Evolutionary conservation across 64 coral and sea anemone genomes (phyloP), one percentile per base, ranked within the genome.

Genomic region (Platygyra sinensis): DNA sequence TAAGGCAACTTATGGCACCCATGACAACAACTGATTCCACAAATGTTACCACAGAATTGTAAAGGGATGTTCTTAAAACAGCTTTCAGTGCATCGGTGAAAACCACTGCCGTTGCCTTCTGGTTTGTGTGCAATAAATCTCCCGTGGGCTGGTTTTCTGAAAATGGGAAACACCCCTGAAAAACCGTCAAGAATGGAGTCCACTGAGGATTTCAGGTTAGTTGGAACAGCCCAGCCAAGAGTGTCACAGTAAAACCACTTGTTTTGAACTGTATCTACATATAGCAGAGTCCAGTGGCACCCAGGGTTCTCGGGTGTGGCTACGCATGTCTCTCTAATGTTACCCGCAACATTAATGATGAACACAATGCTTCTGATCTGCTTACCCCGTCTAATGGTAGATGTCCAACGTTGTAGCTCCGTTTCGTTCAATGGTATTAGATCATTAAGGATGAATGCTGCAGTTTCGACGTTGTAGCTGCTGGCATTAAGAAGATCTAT

Each of bases 221-320:
- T 7, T 36, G 89, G 89, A 60, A 18, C 27, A 71, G 16, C 51
- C 89, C 89, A 90, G 63, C 49, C 77, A 67, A 90, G 78, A 10
- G 78, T 82, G 72, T 90, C 78, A 8, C 89, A 90, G 38, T 74
- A 90, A 31, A 73, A 73, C 89, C 89, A 80, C 20, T 54, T 0
- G 27, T 90, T 90, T 73, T 72, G 9, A 22, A 54, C 5, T 69
- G 80, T 39, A 52, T 90, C 77, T 32, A 90, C 13, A 16, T 82
- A 90, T 4, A 90, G 20, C 46, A 90, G 52, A 15, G 64, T 67
- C 77, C 89, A 90, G 89, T 90, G 89, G 16, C 77, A 90, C 52
- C 78, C 89, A 71, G 77, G 89, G 0, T 73, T 90, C 4, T 17
- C 27, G 25, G 88, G 89, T 20, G 78, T 59, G 2, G 84, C 78